Evolutionary conservation across 2,113 vertebrate species (phyloP), one percentile per base, ranked within the genome.

Genomic region (Anoplopoma fimbria): DNA sequence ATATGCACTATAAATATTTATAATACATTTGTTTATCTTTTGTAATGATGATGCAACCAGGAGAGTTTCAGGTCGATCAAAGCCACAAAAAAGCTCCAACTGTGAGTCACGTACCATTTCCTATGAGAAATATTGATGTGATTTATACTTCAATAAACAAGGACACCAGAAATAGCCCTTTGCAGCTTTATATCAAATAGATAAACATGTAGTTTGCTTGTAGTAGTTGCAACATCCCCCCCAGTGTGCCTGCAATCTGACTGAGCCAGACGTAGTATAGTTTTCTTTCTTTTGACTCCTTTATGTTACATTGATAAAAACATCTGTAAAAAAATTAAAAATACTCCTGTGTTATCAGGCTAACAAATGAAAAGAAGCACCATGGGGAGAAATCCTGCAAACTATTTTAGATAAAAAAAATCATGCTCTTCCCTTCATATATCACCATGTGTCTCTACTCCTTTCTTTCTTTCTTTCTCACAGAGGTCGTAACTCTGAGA

Each of bases 361-460:
- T 49, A 49, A 49, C 47, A 49, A 49, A 73, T 42, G 38, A 67
- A 6, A 49, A 53, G 14, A 25, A 21, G n/a, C n/a, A n/a, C 4
- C 12, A 0, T 27, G 31, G 49, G 31, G 14, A 42, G 25, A 60
- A 78, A 8, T 73, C 2, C 40, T 53, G 13, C 6, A 64, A 45
- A 69, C 27, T 63, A 9, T 57, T 57, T 27, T 7, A 19, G 57
- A 63, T 75, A 19, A 6, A 40, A 69, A 69, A 40, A 68, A 21
- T 74, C 33, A 74, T 42, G 63, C 58, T 67, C 61, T 47, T 69
- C 21, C 27, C n/a, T 31, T 55, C 29, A 77, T 77, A 86, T 77
- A 74, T 78, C 57, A 64, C 55, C 36, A 33, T 78, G 53, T 78
- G 74, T 64, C 63, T 69, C 19, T 2, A 4, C 31, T 78, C n/a